Conservation (phyloP, 2,797 vertebrate genomes). For the Microhierax caerulescens region DNA sequence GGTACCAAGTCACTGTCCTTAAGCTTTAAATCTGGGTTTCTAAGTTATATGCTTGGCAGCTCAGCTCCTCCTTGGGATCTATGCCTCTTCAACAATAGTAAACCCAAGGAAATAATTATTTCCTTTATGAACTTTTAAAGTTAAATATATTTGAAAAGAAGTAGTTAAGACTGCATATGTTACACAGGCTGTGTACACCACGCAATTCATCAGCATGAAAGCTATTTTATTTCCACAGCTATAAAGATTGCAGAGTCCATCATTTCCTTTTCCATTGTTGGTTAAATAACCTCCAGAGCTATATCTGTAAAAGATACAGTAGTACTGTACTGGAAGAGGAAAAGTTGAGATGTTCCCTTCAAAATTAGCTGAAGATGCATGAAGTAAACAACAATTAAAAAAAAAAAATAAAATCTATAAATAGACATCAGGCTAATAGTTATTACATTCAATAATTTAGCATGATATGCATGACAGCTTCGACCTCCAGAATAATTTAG, state of each 20-base stretch:
- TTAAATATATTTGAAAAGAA: not conserved
- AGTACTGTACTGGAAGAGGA: not conserved
- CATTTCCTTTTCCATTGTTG: not conserved
- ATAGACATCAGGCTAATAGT: conserved; percentile 73
- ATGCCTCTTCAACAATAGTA: not conserved
- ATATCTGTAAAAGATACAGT: not conserved
- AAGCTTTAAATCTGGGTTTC: not conserved
- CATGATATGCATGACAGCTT: conserved; percentile 74
- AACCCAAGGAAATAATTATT: not conserved
- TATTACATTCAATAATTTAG: conserved; percentile 78
- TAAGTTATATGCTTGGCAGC: not conserved
- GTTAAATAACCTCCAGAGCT: not conserved
- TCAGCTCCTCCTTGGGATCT: not conserved
- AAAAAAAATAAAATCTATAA: conserved; percentile 43
- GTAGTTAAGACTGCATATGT: not conserved
- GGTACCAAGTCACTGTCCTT: not conserved
- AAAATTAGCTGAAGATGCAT: conserved; percentile 63
- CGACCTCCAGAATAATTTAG: conserved; percentile 81
- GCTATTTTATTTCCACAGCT: not conserved
- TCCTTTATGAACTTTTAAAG: not conserved
- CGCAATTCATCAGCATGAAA: not conserved
- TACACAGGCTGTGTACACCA: not conserved
- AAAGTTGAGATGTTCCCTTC: conserved; percentile 1
- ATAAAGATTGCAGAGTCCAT: not conserved
- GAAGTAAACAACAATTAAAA: conserved; percentile 67